Evolutionary conservation across 2,113 vertebrate genomes (phyloP).

Genomic region (Okapia johnstoni): DNA sequence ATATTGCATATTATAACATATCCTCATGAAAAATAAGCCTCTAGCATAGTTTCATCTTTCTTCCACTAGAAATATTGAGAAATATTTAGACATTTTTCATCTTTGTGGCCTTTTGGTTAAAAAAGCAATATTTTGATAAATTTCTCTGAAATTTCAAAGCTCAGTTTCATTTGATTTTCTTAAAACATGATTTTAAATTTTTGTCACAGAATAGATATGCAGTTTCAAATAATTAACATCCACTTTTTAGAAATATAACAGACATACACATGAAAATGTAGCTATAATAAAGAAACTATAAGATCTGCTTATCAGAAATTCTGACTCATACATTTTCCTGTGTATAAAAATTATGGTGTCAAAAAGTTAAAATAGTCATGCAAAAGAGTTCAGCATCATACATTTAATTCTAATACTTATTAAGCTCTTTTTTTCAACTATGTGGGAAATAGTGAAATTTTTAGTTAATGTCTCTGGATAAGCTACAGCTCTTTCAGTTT

Average conservation of each 20-base stretch:
- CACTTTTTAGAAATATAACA: neutral
- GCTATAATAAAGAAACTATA: neutral
- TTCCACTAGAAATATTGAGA: constrained; percentile 16
- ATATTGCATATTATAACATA: neutral
- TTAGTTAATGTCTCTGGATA: neutral
- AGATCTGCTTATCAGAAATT: constrained; percentile 41
- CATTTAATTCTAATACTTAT: constrained; percentile 53
- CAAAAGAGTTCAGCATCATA: constrained; percentile 55
- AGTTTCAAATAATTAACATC: neutral
- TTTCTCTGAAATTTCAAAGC: neutral
- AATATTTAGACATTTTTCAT: constrained; percentile 42
- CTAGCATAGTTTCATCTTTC: constrained; percentile 2
- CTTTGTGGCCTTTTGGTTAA: neutral
- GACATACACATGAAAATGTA: neutral
- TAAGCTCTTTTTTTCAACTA: constrained; percentile 28
- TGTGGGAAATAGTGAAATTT: constrained; percentile 30
- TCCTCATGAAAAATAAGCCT: constrained; percentile 34
- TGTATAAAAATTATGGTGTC: constrained; percentile 55
- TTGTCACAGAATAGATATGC: neutral
- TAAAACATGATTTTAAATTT: constrained; percentile 19
- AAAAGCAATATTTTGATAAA: constrained; percentile 34
- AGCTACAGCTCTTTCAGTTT: neutral
- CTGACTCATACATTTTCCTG: constrained; percentile 52
- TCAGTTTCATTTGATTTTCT: constrained; percentile 24
- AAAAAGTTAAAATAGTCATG: constrained; percentile 47